phyloP scores from a whole-genome alignment of 1,140 invertebrate genomes.

The Acyrthosiphon pisum region DNA sequence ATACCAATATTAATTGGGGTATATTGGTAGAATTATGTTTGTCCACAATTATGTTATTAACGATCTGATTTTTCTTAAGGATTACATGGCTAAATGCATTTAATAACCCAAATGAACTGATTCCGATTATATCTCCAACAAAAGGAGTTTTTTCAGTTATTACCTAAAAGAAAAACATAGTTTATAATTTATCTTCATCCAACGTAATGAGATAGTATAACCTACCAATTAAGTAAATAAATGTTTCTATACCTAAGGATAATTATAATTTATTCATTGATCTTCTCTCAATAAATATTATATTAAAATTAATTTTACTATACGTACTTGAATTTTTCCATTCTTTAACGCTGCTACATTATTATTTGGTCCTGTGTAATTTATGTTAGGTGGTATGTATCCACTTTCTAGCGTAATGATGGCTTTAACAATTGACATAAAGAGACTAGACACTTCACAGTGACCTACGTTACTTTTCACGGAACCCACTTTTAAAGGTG shows the following conservation, averaged over 20 bases:
- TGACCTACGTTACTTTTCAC: slow-evolving; percentile 81
- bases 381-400: slow-evolving; percentile 72
- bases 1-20: slow-evolving; percentile 59
- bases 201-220: background rate
- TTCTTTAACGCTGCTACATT: slow-evolving; percentile 75
- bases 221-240: background rate
- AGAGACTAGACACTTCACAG: slow-evolving; percentile 72
- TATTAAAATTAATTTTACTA: no score
- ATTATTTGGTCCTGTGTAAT: slow-evolving; percentile 61
- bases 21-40: slow-evolving; percentile 38
- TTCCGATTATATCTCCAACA: slow-evolving; percentile 65
- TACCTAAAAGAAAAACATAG: background rate
- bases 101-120: slow-evolving; percentile 72
- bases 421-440: slow-evolving; percentile 69
- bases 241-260: background rate
- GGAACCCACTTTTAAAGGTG: slow-evolving; percentile 75
- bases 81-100: slow-evolving; percentile 71
- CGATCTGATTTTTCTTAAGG: slow-evolving; percentile 61
- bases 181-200: background rate
- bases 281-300: no score
- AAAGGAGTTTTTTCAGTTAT: slow-evolving; percentile 61
- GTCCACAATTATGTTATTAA: background rate
- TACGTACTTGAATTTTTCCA: slow-evolving; percentile 76
- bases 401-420: slow-evolving; percentile 68
- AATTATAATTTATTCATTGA: no score